Conservation (phyloP, 2,797 vertebrate genomes). For the Sternotherus odoratus region DNA sequence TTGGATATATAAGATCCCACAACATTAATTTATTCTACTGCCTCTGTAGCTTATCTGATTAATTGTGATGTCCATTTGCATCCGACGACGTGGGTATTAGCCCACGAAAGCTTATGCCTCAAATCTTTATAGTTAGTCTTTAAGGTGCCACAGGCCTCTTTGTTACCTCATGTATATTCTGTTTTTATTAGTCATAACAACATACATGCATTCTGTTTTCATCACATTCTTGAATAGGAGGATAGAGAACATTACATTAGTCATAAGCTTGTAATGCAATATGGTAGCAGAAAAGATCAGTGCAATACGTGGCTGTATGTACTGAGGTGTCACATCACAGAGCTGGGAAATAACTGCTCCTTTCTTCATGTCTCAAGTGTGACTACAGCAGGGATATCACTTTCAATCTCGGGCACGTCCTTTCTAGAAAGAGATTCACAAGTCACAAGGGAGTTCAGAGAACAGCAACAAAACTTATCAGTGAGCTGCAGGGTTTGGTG, state of each 20-base stretch:
- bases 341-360: neutral
- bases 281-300: neutral
- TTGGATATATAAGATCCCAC: too few species aligned
- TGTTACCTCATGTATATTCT: too few species aligned
- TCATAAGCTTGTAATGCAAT: neutral
- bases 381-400: rapidly evolving
- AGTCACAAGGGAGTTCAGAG: neutral
- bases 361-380: neutral
- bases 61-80: too few species aligned
- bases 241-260: neutral
- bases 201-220: too few species aligned
- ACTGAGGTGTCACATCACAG: neutral
- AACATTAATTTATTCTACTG: too few species aligned
- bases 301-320: neutral
- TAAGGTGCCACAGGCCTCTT: too few species aligned
- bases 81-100: too few species aligned
- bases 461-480: neutral
- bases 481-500: neutral
- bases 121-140: too few species aligned
- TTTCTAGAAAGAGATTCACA: too few species aligned
- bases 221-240: neutral
- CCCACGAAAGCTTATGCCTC: too few species aligned
- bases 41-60: too few species aligned
- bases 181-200: too few species aligned
- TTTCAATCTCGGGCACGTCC: neutral